Percentiles rank a stretch among this genome's conserved stretches.
phyloP scores from a whole-genome alignment of 2,888 invertebrate species.

The Amphipyra tragopoginis region DNA sequence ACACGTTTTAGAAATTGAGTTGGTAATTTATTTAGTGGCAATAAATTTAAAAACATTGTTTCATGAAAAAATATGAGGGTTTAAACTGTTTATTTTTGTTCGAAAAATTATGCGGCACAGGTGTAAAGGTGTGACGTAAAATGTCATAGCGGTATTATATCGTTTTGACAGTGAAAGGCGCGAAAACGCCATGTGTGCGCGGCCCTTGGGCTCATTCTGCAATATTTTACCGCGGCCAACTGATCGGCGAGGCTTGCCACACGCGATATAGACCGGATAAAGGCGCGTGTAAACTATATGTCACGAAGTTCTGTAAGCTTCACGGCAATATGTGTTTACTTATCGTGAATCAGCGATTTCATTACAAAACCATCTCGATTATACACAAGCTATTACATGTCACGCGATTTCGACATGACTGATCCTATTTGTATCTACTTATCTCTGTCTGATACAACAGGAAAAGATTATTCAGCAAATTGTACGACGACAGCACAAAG shows the following conservation, averaged over 20 bases:
- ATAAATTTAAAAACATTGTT: conserved; percentile 51
- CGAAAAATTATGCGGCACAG: conserved; percentile 20
- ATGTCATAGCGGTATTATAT: conserved; percentile 46
- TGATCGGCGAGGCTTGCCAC: conserved; percentile 26
- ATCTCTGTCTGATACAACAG: conserved; percentile 1
- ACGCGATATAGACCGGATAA: conserved; percentile 43
- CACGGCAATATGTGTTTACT: conserved; percentile 33
- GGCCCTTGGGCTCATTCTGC: conserved; percentile 35
- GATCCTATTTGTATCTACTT: conserved; percentile 38
- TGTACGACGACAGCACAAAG: conserved; percentile 1
- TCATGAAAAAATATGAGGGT: conserved; percentile 20
- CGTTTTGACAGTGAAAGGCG: conserved; percentile 46
- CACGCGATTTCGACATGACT: conserved; percentile 38
- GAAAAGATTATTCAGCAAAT: conserved; percentile 30
- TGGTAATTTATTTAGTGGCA: conserved; percentile 45
- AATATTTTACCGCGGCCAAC: conserved; percentile 47
- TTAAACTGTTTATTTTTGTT: conserved; percentile 24
- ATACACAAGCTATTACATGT: conserved; percentile 33
- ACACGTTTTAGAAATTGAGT: conserved; percentile 53
- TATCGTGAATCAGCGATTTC: conserved; percentile 47
- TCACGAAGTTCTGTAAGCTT: conserved; percentile 46
- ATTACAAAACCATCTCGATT: conserved; percentile 42
- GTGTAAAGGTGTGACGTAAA: conserved; percentile 34
- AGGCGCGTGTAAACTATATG: conserved; percentile 44
- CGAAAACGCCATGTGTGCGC: conserved; percentile 50